Evolutionary conservation across 2,113 vertebrate species (phyloP).

Genomic region (Sebastes fasciatus): DNA sequence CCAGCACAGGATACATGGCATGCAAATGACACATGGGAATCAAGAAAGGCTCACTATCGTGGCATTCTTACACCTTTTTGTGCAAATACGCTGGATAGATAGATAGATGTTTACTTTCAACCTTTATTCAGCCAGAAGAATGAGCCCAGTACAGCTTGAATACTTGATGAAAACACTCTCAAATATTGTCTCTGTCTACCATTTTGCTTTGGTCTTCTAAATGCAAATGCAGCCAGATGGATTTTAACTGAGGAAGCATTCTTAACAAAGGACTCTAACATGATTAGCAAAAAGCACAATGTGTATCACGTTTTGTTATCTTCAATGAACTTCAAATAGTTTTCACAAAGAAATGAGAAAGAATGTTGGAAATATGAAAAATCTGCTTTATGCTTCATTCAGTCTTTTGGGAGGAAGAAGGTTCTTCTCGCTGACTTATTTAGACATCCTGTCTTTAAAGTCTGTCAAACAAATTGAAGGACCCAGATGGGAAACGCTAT

Average conservation of each 20-base stretch:
- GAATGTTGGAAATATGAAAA: slow-evolving; percentile 27
- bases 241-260: background rate
- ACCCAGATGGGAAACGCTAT: slow-evolving; percentile 59
- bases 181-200: background rate
- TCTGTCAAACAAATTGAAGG: slow-evolving; percentile 72
- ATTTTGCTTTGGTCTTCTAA: background rate
- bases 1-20: too few relatives aligned
- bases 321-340: background rate
- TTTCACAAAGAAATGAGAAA: slow-evolving; percentile 12
- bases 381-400: slow-evolving; percentile 10
- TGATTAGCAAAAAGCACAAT: slow-evolving; percentile 12
- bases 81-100: background rate
- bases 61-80: too few relatives aligned
- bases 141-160: background rate
- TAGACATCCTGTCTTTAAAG: slow-evolving; percentile 58
- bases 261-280: background rate
- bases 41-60: too few relatives aligned
- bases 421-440: slow-evolving; percentile 54
- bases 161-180: slow-evolving; percentile 2
- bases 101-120: background rate
- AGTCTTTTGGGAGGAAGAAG: slow-evolving; percentile 14
- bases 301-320: background rate
- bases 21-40: too few relatives aligned
- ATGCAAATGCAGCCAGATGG: slow-evolving; percentile 2
- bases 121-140: background rate